Evolutionary conservation across 2,797 vertebrate species (phyloP), one percentile per base, ranked within the genome.

Genomic region (Oophaga sylvatica): DNA sequence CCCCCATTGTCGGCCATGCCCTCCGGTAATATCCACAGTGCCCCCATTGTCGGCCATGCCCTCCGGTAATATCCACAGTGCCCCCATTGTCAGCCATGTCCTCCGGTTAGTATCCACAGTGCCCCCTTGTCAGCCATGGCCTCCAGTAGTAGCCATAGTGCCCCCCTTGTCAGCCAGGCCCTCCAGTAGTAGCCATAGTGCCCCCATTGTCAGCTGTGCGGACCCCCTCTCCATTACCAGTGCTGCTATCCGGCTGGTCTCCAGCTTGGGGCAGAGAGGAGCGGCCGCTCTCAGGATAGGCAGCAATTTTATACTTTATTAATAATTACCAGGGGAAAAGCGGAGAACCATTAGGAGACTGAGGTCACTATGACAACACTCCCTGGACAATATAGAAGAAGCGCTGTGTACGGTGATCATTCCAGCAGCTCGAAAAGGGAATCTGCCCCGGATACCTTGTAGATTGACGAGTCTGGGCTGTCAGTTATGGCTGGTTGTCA

Each of bases 301-400:
- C 76, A 16, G 65, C 15, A 29, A 31, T 76, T 77, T 76, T 68
- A 59, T 85, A 60, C 81, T 41, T 41, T 73, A 88, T 88, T 88
- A 88, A 88, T 88, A 85, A 88, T 88, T 88, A 82, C 87, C 87
- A 88, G 60, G 80, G 68, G 77, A 48, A 67, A 71, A 59, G 31
- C 29, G 31, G 26, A 70, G 59, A 78, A 57, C 60, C 45, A 41
- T 95, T 56, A 87, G 88, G 95, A 82, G 91, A 94, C 59, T 94
- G 94, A 75, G 63, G 93, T 84, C 93, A 62, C 22, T 96, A 96
- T 53, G 89, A 93, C 71, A 93, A 94, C 78, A 91, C 87, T 91
- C 96, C 15, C 95, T 95, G 2, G 95, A 19, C 95, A 95, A 19
- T 96, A 95, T 84, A 75, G n/a, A n/a, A 96, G 90, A 94, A 86